Percentiles rank a stretch among this genome's conserved stretches.
phyloP scores from a whole-genome alignment of 92 coral and sea anemone species.

The Palythoa heliodiscus region DNA sequence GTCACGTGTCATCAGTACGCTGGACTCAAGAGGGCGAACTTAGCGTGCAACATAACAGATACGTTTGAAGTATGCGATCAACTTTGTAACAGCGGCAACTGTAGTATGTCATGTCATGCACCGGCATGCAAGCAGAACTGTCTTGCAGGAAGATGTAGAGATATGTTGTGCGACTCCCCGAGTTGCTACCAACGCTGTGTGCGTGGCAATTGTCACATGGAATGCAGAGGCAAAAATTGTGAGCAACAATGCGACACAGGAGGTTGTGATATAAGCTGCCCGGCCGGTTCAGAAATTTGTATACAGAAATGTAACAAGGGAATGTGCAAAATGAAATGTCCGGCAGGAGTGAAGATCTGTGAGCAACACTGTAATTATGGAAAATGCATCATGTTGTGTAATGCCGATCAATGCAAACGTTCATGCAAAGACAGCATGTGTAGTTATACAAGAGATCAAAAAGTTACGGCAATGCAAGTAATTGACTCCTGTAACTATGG shows the following conservation, averaged over 20 bases:
- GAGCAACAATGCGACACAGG: constrained; percentile 71
- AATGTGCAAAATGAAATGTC: constrained; percentile 79
- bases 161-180: constrained; percentile 57
- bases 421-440: constrained; percentile 73
- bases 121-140: constrained; percentile 82
- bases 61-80: constrained; percentile 61
- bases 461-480: constrained; percentile 20
- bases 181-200: constrained; percentile 71
- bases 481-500: constrained; percentile 57
- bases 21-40: constrained; percentile 25
- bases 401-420: constrained; percentile 66
- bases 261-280: constrained; percentile 78
- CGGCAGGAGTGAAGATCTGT: constrained; percentile 73
- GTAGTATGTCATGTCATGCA: constrained; percentile 60
- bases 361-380: constrained; percentile 74
- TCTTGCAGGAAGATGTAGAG: constrained; percentile 71
- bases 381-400: constrained; percentile 76
- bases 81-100: constrained; percentile 75
- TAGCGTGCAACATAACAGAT: constrained; percentile 35
- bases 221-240: constrained; percentile 69
- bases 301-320: constrained; percentile 74
- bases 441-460: neutral
- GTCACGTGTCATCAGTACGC: constrained; percentile 54
- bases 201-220: constrained; percentile 80
- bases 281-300: constrained; percentile 66